A percentile compares a stretch with the other conserved stretches of the same genome.
phyloP scores from a whole-genome alignment of 2,888 invertebrate species.

The Leptinotarsa peninsularis region DNA sequence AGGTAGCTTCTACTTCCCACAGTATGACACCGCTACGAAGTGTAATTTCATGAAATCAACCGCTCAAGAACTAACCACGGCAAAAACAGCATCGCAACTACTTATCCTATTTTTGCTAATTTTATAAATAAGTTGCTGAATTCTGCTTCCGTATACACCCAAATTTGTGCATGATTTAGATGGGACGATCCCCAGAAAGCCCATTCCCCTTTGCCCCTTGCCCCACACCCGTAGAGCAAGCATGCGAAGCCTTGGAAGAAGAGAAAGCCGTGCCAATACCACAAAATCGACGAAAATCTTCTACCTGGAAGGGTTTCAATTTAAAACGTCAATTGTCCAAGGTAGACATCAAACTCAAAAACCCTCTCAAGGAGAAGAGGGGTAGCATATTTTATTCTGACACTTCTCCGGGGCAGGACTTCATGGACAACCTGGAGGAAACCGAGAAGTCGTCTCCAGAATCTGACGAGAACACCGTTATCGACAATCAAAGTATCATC shows the following conservation, averaged over 20 bases:
- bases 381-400: constrained; percentile 64
- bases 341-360: constrained; percentile 81
- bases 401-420: constrained; percentile 53
- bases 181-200: constrained; percentile 64
- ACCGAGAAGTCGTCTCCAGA: constrained; percentile 60
- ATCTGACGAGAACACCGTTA: constrained; percentile 61
- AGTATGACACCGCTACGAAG: constrained; percentile 26
- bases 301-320: constrained; percentile 79
- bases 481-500: constrained; percentile 54
- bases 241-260: constrained; percentile 66
- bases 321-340: constrained; percentile 85
- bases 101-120: constrained; percentile 55
- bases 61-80: constrained; percentile 21
- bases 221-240: constrained; percentile 68
- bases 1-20: constrained; percentile 21
- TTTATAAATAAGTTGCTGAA: constrained; percentile 59
- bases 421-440: constrained; percentile 57
- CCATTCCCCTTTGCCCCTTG: constrained; percentile 64
- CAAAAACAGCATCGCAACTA: constrained; percentile 48
- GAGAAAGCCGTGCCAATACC: constrained; percentile 57
- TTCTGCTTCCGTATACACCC: constrained; percentile 58
- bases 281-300: constrained; percentile 69
- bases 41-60: constrained; percentile 12
- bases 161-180: constrained; percentile 63
- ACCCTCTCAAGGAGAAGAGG: constrained; percentile 67